phyloP scores from a whole-genome alignment of 2,113 vertebrate genomes.

The Galeopterus variegatus region DNA sequence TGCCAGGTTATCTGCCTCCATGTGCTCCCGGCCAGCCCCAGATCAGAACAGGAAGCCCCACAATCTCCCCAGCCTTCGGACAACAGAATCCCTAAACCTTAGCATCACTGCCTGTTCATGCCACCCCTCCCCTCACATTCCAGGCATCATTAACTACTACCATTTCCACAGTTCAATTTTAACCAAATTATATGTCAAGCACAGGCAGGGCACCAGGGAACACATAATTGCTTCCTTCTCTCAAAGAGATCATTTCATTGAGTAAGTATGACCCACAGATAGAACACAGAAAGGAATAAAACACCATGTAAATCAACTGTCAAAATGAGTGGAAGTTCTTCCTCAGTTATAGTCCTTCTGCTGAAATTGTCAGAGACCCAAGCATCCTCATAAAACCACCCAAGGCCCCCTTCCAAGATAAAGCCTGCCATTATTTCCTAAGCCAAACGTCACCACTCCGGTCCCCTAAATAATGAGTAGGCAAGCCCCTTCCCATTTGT shows the following conservation, averaged over 20 bases:
- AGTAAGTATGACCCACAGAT: background rate
- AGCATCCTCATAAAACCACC: background rate
- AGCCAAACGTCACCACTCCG: background rate
- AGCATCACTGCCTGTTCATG: too few relatives aligned
- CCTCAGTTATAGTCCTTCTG: background rate
- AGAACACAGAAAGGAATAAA: conserved; percentile 19
- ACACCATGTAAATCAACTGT: background rate
- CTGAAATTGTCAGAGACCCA: background rate
- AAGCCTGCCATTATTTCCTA: background rate
- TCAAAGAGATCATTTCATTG: conserved; percentile 49
- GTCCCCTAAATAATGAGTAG: background rate
- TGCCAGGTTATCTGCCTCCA: background rate
- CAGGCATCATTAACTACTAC: background rate
- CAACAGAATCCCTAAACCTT: background rate
- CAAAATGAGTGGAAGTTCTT: background rate
- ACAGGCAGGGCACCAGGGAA: conserved; percentile 55
- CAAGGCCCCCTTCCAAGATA: background rate
- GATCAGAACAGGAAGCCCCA: background rate
- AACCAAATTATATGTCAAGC: conserved; percentile 59
- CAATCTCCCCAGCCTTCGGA: background rate
- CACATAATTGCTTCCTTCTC: conserved; percentile 34
- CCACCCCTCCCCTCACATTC: conserved; percentile 1
- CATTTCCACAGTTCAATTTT: background rate
- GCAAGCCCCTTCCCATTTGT: background rate
- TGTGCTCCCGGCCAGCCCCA: accelerated